Evolutionary conservation across 2,888 invertebrate species (phyloP).

Genomic region (Synergus umbraculus): DNA sequence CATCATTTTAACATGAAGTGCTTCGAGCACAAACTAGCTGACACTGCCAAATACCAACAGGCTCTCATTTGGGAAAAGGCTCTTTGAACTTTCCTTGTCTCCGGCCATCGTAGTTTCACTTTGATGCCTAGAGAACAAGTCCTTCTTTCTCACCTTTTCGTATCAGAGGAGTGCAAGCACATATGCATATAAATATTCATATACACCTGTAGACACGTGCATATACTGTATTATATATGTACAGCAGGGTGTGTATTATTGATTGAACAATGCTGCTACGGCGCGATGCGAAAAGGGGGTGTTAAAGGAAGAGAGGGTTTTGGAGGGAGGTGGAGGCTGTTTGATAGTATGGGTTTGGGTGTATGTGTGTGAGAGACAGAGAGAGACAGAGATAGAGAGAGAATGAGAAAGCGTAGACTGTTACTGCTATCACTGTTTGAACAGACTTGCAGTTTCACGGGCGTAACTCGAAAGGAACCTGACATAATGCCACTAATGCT

Average conservation of each 20-base stretch:
- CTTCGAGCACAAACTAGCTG: slow-evolving; percentile 66
- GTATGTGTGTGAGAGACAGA: slow-evolving; percentile 46
- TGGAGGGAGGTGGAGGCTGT: slow-evolving; percentile 48
- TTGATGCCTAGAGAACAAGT: slow-evolving; percentile 21
- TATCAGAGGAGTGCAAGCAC: slow-evolving; percentile 21
- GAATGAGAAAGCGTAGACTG: slow-evolving; percentile 60
- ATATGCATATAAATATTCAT: background rate
- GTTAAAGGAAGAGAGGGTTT: slow-evolving; percentile 50
- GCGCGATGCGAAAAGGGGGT: slow-evolving; percentile 52
- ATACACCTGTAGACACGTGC: slow-evolving; percentile 35
- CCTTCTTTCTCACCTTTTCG: slow-evolving; percentile 35
- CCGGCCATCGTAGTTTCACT: slow-evolving; percentile 5
- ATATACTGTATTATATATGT: slow-evolving; percentile 30
- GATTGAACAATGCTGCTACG: slow-evolving; percentile 69
- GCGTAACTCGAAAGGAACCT: slow-evolving; percentile 69
- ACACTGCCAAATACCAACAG: slow-evolving; percentile 69
- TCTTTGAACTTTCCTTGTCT: slow-evolving; percentile 58
- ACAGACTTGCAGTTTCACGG: slow-evolving; percentile 76
- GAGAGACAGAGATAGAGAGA: slow-evolving; percentile 49
- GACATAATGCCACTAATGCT: slow-evolving; percentile 73
- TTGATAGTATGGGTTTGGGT: slow-evolving; percentile 49
- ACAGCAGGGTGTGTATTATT: slow-evolving; percentile 66
- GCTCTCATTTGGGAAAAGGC: slow-evolving; percentile 59
- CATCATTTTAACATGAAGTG: slow-evolving; percentile 40
- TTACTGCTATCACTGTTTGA: slow-evolving; percentile 76